Evolutionary conservation across 2,113 vertebrate species (phyloP).

Genomic region (Zapornia atra): DNA sequence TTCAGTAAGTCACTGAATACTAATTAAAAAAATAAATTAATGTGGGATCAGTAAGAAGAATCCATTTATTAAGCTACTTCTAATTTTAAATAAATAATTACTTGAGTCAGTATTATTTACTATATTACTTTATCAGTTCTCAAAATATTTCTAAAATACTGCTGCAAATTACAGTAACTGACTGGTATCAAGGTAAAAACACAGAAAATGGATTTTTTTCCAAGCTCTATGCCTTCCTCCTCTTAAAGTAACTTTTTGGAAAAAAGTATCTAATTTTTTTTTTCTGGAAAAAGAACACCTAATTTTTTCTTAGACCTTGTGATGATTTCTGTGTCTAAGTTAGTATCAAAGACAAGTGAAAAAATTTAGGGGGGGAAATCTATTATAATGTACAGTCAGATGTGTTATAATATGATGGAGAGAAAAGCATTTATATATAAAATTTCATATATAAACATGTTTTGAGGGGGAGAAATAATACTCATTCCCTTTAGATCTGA

Average conservation of each 20-base stretch:
- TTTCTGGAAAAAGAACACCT: no score
- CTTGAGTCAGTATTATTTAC: background rate
- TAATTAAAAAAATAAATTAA: slow-evolving; percentile 26
- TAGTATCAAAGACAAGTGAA: background rate
- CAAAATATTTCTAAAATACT: background rate
- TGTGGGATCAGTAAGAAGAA: background rate
- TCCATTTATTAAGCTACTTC: background rate
- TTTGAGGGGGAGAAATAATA: background rate
- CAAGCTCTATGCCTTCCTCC: background rate
- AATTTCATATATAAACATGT: background rate
- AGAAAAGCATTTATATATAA: background rate
- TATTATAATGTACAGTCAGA: background rate
- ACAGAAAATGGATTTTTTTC: background rate
- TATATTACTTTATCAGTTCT: background rate
- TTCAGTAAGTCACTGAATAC: slow-evolving; percentile 3
- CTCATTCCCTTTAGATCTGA: background rate
- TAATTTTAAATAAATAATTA: slow-evolving; percentile 14
- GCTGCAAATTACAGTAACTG: slow-evolving; percentile 1
- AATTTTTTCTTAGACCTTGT: background rate
- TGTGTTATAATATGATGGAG: background rate
- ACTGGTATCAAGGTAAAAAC: background rate
- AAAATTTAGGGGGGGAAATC: background rate
- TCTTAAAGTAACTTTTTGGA: background rate
- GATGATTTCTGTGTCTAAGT: background rate
- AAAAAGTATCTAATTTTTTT: background rate